phyloP scores from a whole-genome alignment of 2,113 vertebrate genomes.

The Anguilla japonica region DNA sequence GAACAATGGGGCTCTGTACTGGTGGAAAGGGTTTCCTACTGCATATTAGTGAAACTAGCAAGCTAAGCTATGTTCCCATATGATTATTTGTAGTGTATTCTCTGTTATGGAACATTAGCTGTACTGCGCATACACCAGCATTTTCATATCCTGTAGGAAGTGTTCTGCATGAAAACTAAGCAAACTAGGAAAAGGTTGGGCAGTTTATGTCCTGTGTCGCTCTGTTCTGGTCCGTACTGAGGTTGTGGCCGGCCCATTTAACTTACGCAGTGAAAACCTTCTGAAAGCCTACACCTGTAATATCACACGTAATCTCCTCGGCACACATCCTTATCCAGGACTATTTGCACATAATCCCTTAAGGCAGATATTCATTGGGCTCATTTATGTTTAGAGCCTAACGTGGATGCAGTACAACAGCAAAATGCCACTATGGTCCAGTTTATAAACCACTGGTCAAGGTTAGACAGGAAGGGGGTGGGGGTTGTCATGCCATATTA shows the following conservation, averaged over 20 bases:
- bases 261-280: too few relatives aligned
- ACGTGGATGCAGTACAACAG: not conserved
- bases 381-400: not conserved
- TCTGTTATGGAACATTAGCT: not conserved
- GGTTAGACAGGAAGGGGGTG: too few relatives aligned
- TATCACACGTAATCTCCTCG: not conserved
- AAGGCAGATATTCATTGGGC: not conserved
- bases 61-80: not conserved
- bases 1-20: conserved; percentile 31
- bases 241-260: too few relatives aligned
- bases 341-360: not conserved
- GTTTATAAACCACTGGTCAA: too few relatives aligned
- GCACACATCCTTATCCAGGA: not conserved
- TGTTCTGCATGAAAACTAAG: too few relatives aligned
- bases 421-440: too few relatives aligned
- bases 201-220: not conserved
- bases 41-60: not conserved
- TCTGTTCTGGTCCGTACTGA: too few relatives aligned
- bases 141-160: too few relatives aligned
- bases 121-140: too few relatives aligned
- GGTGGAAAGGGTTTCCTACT: not conserved
- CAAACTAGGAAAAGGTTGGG: not conserved
- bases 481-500: not conserved
- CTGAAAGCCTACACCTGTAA: not conserved
- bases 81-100: not conserved